A percentile compares a stretch with the other conserved stretches of the same genome.
Conservation (phyloP, 1,140 invertebrate species). For the Druon quercuslanigerum region DNA sequence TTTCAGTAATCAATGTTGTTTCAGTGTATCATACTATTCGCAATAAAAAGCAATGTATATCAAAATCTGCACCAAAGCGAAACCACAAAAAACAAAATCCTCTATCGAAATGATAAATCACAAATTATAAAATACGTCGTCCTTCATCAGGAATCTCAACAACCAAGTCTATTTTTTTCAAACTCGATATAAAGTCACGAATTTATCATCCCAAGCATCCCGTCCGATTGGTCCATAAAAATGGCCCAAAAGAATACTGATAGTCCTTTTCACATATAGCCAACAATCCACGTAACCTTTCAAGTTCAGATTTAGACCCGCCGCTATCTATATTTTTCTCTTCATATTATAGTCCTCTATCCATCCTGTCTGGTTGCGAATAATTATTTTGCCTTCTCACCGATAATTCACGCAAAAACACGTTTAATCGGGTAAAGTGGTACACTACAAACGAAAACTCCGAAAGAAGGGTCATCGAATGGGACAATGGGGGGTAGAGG, state of each 20-base stretch:
- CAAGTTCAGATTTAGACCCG: not conserved
- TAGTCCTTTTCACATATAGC: constrained; percentile 2
- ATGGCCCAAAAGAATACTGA: constrained; percentile 1
- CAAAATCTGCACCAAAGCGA: too few relatives aligned
- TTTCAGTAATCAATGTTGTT: too few relatives aligned
- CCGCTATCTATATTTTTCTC: too few relatives aligned
- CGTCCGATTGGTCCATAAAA: not conserved
- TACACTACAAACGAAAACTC: constrained; percentile 33
- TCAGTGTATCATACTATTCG: too few relatives aligned
- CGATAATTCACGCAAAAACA: constrained; percentile 40
- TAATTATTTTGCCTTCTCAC: constrained; percentile 31
- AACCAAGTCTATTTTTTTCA: too few relatives aligned
- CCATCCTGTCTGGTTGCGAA: not conserved
- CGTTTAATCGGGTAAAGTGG: constrained; percentile 56
- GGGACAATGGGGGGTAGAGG: constrained; percentile 41
- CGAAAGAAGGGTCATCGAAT: constrained; percentile 37
- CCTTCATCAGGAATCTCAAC: too few relatives aligned
- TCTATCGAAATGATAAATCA: too few relatives aligned
- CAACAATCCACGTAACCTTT: constrained; percentile 7
- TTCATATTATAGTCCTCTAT: not conserved
- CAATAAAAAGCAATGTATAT: too few relatives aligned
- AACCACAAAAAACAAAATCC: too few relatives aligned
- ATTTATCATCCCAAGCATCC: not conserved
- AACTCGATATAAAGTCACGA: not conserved
- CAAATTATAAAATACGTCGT: too few relatives aligned